Evolutionary conservation across 2,797 vertebrate species (phyloP).

Genomic region (Tamandua tetradactyla): DNA sequence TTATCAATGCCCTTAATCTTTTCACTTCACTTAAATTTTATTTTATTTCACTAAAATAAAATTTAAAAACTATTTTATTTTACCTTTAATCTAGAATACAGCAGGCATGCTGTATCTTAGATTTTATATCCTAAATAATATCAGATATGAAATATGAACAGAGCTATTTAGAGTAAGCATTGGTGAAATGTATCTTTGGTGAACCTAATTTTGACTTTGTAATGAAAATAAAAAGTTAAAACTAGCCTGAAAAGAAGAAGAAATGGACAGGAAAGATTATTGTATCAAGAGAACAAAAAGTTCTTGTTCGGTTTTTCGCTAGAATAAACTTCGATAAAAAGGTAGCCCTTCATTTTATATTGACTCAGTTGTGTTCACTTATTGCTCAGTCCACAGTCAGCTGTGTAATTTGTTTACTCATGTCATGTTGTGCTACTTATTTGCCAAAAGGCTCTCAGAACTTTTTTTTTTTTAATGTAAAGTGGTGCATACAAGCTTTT

Average conservation of each 20-base stretch:
- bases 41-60: no score
- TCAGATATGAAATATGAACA: not conserved
- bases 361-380: conserved; percentile 16
- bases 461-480: not conserved
- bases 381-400: not conserved
- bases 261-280: not conserved
- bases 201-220: conserved; percentile 21
- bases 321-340: not conserved
- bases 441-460: conserved; percentile 3
- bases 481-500: not conserved
- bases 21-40: not conserved
- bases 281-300: not conserved
- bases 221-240: conserved; percentile 24
- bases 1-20: conserved; percentile 23
- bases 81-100: conserved; percentile 33
- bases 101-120: not conserved
- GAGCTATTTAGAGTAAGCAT: not conserved
- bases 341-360: not conserved
- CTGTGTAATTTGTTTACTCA: conserved; percentile 4
- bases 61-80: conserved; percentile 14
- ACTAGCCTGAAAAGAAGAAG: conserved; percentile 9
- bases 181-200: not conserved
- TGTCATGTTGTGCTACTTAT: not conserved
- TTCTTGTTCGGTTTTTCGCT: not conserved
- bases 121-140: not conserved